These are phyloP conservation scores for Anagrus nilaparvatae DNA, from an alignment of 1,140 invertebrate species.

Conservation along the genomic window DNA sequence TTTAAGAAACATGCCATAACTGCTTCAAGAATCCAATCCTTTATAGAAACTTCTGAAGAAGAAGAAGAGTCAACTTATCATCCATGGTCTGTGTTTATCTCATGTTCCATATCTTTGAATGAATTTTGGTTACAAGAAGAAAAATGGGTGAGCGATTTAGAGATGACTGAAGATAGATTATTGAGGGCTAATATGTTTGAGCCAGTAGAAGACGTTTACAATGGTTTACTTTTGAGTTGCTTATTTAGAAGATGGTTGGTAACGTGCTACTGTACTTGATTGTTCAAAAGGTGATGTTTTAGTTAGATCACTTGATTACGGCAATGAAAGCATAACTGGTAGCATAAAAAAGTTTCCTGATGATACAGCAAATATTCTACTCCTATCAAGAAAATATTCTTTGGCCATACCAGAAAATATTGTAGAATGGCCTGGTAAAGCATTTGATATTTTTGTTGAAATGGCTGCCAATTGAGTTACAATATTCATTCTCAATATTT, in stretches of 20 bases:
- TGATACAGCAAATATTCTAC: conserved; percentile 28
- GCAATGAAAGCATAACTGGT: conserved; percentile 36
- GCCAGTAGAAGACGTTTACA: conserved; percentile 35
- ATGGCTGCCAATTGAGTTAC: conserved; percentile 32
- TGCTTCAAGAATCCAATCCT: conserved; percentile 40
- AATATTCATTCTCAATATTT: conserved; percentile 30
- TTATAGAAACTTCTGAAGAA: conserved; percentile 27
- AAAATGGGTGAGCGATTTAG: conserved; percentile 41
- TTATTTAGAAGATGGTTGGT: conserved; percentile 54
- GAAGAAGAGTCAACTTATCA: conserved; percentile 28
- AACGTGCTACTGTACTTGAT: conserved; percentile 43
- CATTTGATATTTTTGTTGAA: conserved; percentile 25
- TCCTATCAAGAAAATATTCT: conserved; percentile 35
- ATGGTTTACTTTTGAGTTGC: conserved; percentile 51
- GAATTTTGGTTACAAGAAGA: conserved; percentile 58
- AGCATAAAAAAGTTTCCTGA: conserved; percentile 34
- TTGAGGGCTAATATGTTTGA: conserved; percentile 43
- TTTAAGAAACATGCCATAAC: conserved; percentile 41
- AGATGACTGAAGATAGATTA: conserved; percentile 47
- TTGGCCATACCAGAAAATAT: conserved; percentile 25
- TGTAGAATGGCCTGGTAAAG: conserved; percentile 28
- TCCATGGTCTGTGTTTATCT: conserved; percentile 38
- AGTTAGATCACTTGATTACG: conserved; percentile 51
- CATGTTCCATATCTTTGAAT: conserved; percentile 45
- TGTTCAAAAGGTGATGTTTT: conserved; percentile 25